A percentile compares a stretch with the other conserved stretches of the same genome.
Conservation (phyloP, 2,888 invertebrate species). For the Scelioninae gen. 1 region DNA sequence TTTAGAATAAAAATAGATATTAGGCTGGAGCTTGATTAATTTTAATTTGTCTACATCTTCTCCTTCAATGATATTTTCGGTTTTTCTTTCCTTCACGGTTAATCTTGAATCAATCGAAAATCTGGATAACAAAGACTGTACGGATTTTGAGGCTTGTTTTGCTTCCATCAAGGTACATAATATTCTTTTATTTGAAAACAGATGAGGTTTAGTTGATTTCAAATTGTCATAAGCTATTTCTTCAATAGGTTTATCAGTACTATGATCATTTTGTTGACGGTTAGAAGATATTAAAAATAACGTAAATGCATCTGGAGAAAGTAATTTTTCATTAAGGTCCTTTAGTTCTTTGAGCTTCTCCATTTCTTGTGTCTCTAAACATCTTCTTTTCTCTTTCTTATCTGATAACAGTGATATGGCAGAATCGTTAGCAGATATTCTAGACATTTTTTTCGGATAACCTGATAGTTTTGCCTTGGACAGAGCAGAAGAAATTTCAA, state of each 20-base stretch:
- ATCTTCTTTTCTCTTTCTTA: slow-evolving; percentile 32
- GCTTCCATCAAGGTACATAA: slow-evolving; percentile 78
- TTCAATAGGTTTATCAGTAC: slow-evolving; percentile 65
- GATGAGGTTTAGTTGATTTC: slow-evolving; percentile 79
- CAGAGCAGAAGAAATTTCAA: slow-evolving; percentile 12
- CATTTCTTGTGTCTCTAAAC: background rate
- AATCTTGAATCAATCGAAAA: slow-evolving; percentile 82
- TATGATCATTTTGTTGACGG: slow-evolving; percentile 70
- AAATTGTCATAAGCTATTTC: slow-evolving; percentile 76
- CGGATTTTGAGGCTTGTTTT: slow-evolving; percentile 79
- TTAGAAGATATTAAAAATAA: slow-evolving; percentile 78
- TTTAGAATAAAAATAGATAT: slow-evolving; percentile 79
- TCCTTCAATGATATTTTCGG: slow-evolving; percentile 32
- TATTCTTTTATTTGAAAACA: slow-evolving; percentile 77
- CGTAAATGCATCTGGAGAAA: slow-evolving; percentile 79
- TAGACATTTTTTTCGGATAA: background rate
- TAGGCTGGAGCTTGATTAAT: slow-evolving; percentile 79
- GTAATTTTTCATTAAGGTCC: slow-evolving; percentile 67
- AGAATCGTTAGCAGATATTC: slow-evolving; percentile 29
- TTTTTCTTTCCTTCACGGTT: slow-evolving; percentile 75
- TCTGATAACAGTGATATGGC: slow-evolving; percentile 27
- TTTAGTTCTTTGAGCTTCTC: slow-evolving; percentile 4
- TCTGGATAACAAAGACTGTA: slow-evolving; percentile 80
- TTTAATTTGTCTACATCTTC: slow-evolving; percentile 72
- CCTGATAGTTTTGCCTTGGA: background rate